Percentiles rank a stretch among this genome's conserved stretches.
These are phyloP conservation scores for Trichogramma dendrolimi DNA, from an alignment of 2,888 invertebrate genomes.

Conservation along the genomic window DNA sequence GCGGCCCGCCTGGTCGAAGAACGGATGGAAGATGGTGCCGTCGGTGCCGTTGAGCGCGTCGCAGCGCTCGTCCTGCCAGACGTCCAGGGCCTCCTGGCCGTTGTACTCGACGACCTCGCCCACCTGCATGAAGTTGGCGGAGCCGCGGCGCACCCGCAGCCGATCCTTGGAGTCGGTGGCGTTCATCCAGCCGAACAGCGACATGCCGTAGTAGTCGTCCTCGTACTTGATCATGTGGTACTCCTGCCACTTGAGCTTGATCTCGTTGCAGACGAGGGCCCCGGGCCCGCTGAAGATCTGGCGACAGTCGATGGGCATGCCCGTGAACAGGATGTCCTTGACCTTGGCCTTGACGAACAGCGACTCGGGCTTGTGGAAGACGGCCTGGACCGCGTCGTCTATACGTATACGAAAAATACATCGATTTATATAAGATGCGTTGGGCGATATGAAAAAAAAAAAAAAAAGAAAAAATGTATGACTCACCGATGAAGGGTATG, in stretches of 20 bases:
- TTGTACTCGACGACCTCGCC: constrained; percentile 70
- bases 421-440: too few relatives aligned
- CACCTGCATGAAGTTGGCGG: constrained; percentile 66
- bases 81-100: constrained; percentile 58
- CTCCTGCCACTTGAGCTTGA: constrained; percentile 5
- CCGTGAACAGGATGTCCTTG: constrained; percentile 71
- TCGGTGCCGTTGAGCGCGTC: constrained; percentile 78
- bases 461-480: too few relatives aligned
- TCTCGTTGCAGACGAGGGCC: constrained; percentile 62
- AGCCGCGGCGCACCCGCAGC: constrained; percentile 72
- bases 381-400: too few relatives aligned
- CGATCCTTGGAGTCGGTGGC: constrained; percentile 62
- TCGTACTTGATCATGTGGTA: constrained; percentile 51
- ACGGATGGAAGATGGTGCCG: constrained; percentile 81
- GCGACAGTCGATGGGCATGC: constrained; percentile 66
- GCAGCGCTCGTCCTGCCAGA: constrained; percentile 68
- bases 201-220: constrained; percentile 59
- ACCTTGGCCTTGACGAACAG: constrained; percentile 64
- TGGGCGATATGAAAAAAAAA: too few relatives aligned
- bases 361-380: constrained; percentile 54
- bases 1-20: constrained; percentile 56
- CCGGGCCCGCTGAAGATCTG: constrained; percentile 71
- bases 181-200: constrained; percentile 62
- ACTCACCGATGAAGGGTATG: too few relatives aligned
- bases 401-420: too few relatives aligned